phyloP scores from a whole-genome alignment of 2,797 vertebrate species.

The Semotilus atromaculatus region DNA sequence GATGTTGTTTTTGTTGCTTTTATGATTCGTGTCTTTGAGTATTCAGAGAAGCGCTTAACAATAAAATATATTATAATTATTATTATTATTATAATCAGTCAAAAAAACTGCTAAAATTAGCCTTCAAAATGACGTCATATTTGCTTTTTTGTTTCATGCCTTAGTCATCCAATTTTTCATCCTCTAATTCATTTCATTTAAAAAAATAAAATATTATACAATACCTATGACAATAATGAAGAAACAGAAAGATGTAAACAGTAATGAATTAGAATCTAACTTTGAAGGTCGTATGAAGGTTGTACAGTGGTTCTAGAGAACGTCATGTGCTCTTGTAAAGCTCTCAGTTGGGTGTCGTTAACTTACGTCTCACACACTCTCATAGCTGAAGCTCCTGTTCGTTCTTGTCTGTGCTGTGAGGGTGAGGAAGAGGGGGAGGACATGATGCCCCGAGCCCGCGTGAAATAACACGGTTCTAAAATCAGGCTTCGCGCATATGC shows the following conservation, averaged over 20 bases:
- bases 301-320: neutral
- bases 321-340: constrained; percentile 8
- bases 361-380: constrained; percentile 13
- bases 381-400: constrained; percentile 14
- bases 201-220: constrained; percentile 3
- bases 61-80: no score
- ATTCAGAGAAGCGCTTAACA: no score
- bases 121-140: neutral
- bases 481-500: constrained; percentile 43
- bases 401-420: constrained; percentile 19
- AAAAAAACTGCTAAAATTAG: neutral
- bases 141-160: neutral
- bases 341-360: neutral
- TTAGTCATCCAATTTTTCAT: neutral
- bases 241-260: neutral
- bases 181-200: neutral
- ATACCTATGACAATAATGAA: neutral
- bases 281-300: neutral
- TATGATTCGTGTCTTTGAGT: no score
- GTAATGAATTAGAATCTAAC: neutral
- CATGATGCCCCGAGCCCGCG: constrained; percentile 4
- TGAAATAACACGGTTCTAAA: constrained; percentile 43
- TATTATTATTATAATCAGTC: neutral
- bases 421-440: constrained; percentile 7
- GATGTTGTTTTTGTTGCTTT: no score